A percentile compares a stretch with the other conserved stretches of the same genome.
Evolutionary conservation across 2,888 invertebrate species (phyloP).

Genomic region (Crematogaster levior): DNA sequence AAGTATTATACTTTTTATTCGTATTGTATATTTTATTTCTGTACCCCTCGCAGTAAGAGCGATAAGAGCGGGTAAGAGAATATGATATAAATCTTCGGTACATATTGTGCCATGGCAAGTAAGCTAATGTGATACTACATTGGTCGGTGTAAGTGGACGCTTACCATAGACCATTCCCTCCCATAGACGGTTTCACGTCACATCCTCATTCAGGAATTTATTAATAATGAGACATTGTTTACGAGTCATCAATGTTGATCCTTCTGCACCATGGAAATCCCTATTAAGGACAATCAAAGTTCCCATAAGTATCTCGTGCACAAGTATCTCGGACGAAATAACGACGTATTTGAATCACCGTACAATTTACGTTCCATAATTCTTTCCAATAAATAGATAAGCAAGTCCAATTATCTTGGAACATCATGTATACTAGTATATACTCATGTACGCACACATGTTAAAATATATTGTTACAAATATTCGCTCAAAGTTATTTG

Average conservation of each 20-base stretch:
- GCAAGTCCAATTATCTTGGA: background rate
- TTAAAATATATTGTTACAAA: conserved; percentile 3
- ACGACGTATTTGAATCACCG: background rate
- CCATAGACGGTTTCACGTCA: conserved; percentile 72
- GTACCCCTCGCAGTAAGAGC: background rate
- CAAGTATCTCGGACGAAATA: background rate
- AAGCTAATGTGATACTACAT: conserved; percentile 35
- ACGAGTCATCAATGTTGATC: conserved; percentile 70
- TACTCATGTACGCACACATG: too few species aligned
- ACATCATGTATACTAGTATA: background rate
- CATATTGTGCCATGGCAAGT: conserved; percentile 28
- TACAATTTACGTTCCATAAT: background rate
- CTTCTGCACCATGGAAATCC: conserved; percentile 35
- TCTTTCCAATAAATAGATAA: background rate
- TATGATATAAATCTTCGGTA: conserved; percentile 37
- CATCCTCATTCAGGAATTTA: conserved; percentile 81
- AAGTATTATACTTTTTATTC: background rate
- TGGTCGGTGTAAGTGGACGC: conserved; percentile 48
- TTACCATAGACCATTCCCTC: conserved; percentile 60
- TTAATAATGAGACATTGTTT: conserved; percentile 79
- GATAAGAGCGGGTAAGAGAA: too few species aligned
- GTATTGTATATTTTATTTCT: background rate
- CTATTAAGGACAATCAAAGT: conserved; percentile 43
- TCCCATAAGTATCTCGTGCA: conserved; percentile 11
- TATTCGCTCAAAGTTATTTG: background rate